Evolutionary conservation across 92 coral and sea anemone species (phyloP), one percentile per base, ranked within the genome.

Genomic region (Heliopora coerulea): DNA sequence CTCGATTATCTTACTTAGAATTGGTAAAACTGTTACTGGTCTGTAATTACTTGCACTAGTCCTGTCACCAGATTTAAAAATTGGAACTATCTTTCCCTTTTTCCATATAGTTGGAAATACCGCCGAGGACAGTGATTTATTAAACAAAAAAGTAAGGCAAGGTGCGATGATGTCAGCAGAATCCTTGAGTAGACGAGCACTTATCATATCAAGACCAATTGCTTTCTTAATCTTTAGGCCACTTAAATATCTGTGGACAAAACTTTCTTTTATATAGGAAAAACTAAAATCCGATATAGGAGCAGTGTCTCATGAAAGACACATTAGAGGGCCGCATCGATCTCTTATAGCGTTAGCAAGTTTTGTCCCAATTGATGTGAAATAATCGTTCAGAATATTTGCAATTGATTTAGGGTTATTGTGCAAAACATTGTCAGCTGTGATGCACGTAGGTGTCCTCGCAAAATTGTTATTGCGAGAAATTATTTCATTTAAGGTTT

Each of bases 401-500:
- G 80, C 75, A 15, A 78, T 73, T 37, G 80, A 73, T 32, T 77
- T 41, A 46, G 83, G 70, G 40, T 82, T 59, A 37, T 27, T 42
- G 28, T n/a, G n/a, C n/a, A n/a, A n/a, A n/a, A n/a, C n/a, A n/a
- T n/a, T n/a, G n/a, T n/a, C n/a, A n/a, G n/a, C n/a, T n/a, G n/a
- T n/a, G n/a, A n/a, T n/a, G n/a, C n/a, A n/a, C n/a, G n/a, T n/a
- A n/a, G n/a, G n/a, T n/a, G n/a, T n/a, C n/a, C n/a, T n/a, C n/a
- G n/a, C n/a, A n/a, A n/a, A n/a, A n/a, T n/a, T n/a, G n/a, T 37
- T 37, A 11, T 68, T 61, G 14, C 79, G 78, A 20, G 79, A 68
- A 0, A 83, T 84, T 35, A 85, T 50, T 82, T 80, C 49, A 54
- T 80, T 84, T n/a, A 80, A 34, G 58, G 86, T 78, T 85, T 85